These are phyloP conservation scores for Pseudomyrmex concolor DNA, from an alignment of 1,140 invertebrate species.

Conservation along the genomic window DNA sequence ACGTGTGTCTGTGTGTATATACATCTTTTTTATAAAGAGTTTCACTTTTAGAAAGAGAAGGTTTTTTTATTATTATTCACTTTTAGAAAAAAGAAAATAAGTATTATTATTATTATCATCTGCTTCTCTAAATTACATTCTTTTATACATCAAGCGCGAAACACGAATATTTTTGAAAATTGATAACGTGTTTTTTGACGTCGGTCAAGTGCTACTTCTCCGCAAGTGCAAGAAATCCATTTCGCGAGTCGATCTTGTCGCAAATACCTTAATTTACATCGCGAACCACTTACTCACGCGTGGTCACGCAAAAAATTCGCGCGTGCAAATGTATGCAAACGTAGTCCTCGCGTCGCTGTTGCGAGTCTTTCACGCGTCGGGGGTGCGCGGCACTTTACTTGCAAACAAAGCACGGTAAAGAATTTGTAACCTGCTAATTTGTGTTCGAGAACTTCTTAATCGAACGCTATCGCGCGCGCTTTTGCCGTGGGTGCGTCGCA, in stretches of 20 bases:
- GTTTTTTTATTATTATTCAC: no score
- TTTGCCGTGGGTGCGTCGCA: constrained; percentile 63
- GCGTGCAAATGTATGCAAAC: constrained; percentile 20
- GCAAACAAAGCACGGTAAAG: constrained; percentile 74
- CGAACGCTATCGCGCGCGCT: constrained; percentile 71
- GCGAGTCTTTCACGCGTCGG: constrained; percentile 51
- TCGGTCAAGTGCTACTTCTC: constrained; percentile 1
- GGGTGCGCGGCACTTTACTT: constrained; percentile 69
- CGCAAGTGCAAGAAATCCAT: neutral
- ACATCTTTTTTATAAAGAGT: no score
- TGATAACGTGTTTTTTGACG: neutral
- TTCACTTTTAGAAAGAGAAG: no score
- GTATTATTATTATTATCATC: neutral
- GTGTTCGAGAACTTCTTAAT: constrained; percentile 79
- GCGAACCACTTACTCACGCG: constrained; percentile 67
- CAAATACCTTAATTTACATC: constrained; percentile 77
- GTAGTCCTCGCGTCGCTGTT: constrained; percentile 21
- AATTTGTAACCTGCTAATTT: constrained; percentile 82
- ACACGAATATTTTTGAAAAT: neutral
- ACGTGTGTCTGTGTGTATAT: no score
- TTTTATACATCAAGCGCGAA: neutral
- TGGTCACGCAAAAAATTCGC: constrained; percentile 52
- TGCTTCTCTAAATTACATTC: neutral
- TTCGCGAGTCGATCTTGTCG: constrained; percentile 61
- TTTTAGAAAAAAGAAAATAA: no score